Evolutionary conservation across 92 coral and sea anemone species (phyloP), one percentile per base, ranked within the genome.

Genomic region (Phenganax marumi): DNA sequence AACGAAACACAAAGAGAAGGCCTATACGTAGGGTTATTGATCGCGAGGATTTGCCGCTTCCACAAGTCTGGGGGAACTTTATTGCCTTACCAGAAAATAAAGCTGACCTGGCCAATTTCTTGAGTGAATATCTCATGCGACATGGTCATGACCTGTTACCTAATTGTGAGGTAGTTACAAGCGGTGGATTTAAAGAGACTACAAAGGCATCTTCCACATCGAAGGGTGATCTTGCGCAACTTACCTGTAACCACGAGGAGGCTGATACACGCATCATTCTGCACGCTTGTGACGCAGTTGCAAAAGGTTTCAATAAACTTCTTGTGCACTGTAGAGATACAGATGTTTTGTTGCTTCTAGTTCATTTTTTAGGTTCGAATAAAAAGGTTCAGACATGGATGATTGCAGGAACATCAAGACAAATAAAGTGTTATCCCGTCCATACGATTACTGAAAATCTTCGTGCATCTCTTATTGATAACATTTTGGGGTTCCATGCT

Each of bases 301-400:
- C 48, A 50, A 58, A 56, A 39, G 14, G 68, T 81, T 52, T 22
- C 12, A 71, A 83, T 57, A 52, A 33, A 33, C 21, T 78, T 77
- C 70, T 77, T 7, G 84, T 75, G 12, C 33, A 66, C 56, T 51
- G 49, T 19, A 75, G 73, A 43, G 80, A 78, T 51, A 79, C 80
- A 3, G 88, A 85, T 12, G 88, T 85, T 26, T 71, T 52, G 49
- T 71, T 84, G 26, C 70, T 78, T 52, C 70, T 78, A 18, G 46
- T 48, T 56, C 66, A 56, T n/a, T 62, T 26, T 78, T 24, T 56
- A 17, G 61, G 72, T 14, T 7, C 16, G 19, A 56, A 56, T 6
- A 14, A 56, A 14, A 21, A 56, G 19, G 19, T 56, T 56, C 19
- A 56, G 19, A 19, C 61, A 57, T 78, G 72, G 71, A 78, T 78